Percentiles rank a stretch among this genome's conserved stretches.
These are phyloP conservation scores for Bombus fervidus DNA, from an alignment of 1,140 invertebrate genomes.

Conservation along the genomic window DNA sequence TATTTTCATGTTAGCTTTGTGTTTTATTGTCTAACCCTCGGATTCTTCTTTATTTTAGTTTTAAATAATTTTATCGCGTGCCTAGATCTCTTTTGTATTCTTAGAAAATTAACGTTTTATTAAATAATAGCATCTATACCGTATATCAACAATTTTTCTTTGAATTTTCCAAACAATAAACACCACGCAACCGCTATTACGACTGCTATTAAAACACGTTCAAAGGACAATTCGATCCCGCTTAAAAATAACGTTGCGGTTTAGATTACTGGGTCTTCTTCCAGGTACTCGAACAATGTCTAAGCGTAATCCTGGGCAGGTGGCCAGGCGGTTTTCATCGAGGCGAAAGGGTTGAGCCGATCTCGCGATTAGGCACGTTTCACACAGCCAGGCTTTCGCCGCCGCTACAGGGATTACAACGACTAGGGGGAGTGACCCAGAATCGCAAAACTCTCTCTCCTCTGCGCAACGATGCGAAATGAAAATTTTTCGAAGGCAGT, in stretches of 20 bases:
- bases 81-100: no score
- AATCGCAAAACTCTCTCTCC: constrained; percentile 18
- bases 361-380: constrained; percentile 69
- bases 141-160: no score
- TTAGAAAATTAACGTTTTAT: no score
- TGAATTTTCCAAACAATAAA: no score
- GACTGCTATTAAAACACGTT: no score
- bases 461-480: constrained; percentile 19
- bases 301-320: constrained; percentile 71
- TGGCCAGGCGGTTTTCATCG: constrained; percentile 62
- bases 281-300: constrained; percentile 36
- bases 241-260: constrained; percentile 13
- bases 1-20: background rate
- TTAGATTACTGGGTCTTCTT: constrained; percentile 11
- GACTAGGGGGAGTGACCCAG: constrained; percentile 38
- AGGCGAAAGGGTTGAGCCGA: constrained; percentile 70
- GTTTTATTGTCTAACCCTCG: no score
- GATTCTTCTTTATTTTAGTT: no score
- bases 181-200: no score
- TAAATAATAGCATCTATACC: no score
- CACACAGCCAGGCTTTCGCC: constrained; percentile 43
- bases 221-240: no score
- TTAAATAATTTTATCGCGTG: no score
- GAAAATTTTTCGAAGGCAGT: constrained; percentile 19
- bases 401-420: constrained; percentile 32